Evolutionary conservation across 2,797 vertebrate genomes (phyloP).

Genomic region (Tympanoctomys barrerae): DNA sequence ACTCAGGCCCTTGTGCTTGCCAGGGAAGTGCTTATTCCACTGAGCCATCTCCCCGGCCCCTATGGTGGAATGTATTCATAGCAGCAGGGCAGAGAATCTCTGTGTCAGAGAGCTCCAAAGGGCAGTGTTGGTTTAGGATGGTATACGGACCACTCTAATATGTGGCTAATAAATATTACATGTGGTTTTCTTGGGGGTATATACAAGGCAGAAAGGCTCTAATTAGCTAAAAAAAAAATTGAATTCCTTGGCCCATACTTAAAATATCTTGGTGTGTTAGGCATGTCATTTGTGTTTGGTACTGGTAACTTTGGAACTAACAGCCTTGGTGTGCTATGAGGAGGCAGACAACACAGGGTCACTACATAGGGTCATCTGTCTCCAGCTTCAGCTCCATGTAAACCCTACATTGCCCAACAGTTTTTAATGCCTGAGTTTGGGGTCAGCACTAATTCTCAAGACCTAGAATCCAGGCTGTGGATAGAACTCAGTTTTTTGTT

Average conservation of each 20-base stretch:
- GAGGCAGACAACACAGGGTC: neutral
- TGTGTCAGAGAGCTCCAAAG: neutral
- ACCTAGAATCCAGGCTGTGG: neutral
- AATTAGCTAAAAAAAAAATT: neutral
- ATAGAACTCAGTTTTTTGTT: neutral
- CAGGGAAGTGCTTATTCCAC: no score
- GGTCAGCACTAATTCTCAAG: neutral
- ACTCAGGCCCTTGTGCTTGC: no score
- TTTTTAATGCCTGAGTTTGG: neutral
- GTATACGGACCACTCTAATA: neutral
- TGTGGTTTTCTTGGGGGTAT: neutral
- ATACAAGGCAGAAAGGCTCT: neutral
- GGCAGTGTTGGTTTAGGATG: neutral
- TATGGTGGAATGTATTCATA: neutral
- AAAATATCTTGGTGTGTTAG: neutral
- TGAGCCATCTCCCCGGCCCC: no score
- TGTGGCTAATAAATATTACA: neutral
- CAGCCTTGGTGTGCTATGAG: neutral
- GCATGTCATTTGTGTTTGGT: neutral
- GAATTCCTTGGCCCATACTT: neutral
- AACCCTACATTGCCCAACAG: neutral
- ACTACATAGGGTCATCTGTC: neutral
- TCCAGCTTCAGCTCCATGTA: neutral
- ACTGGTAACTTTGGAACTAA: constrained; percentile 10
- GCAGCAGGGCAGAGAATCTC: neutral